These are phyloP conservation scores for Zeus faber DNA, from an alignment of 2,113 vertebrate genomes.

Conservation along the genomic window DNA sequence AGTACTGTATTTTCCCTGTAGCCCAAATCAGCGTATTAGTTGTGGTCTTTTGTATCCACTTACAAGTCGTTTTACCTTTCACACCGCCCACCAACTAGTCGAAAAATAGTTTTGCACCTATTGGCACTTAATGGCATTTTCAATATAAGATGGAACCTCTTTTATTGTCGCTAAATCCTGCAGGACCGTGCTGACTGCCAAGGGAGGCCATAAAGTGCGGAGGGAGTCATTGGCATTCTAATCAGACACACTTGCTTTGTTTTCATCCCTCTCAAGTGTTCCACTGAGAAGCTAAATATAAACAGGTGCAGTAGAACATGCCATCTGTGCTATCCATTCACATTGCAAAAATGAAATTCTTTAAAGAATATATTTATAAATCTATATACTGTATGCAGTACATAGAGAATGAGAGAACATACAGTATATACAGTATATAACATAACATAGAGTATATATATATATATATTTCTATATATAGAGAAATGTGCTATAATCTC, in stretches of 20 bases:
- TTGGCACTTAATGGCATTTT: conserved; percentile 13
- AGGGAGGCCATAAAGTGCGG: conserved; percentile 24
- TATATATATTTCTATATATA: too few relatives aligned
- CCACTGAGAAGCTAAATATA: conserved; percentile 77
- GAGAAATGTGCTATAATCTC: neutral
- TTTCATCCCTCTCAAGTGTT: conserved; percentile 69
- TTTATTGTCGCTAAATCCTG: conserved; percentile 34
- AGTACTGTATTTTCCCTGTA: too few relatives aligned
- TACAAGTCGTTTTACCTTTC: too few relatives aligned
- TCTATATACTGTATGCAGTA: too few relatives aligned
- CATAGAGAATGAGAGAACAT: too few relatives aligned
- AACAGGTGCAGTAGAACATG: conserved; percentile 67
- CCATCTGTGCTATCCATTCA: conserved; percentile 71
- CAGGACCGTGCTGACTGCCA: conserved; percentile 47
- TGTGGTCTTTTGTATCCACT: too few relatives aligned
- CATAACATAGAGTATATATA: too few relatives aligned
- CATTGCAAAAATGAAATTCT: conserved; percentile 15
- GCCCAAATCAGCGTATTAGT: too few relatives aligned
- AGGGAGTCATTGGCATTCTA: conserved; percentile 52
- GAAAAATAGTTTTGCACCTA: too few relatives aligned
- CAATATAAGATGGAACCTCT: conserved; percentile 26
- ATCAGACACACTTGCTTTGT: conserved; percentile 70
- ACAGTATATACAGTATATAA: too few relatives aligned
- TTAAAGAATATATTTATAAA: conserved; percentile 9
- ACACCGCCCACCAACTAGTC: too few relatives aligned